Percentiles rank a stretch among this genome's conserved stretches.
Evolutionary conservation across 2,113 vertebrate genomes (phyloP).

Genomic region (Onychostoma macrolepis): DNA sequence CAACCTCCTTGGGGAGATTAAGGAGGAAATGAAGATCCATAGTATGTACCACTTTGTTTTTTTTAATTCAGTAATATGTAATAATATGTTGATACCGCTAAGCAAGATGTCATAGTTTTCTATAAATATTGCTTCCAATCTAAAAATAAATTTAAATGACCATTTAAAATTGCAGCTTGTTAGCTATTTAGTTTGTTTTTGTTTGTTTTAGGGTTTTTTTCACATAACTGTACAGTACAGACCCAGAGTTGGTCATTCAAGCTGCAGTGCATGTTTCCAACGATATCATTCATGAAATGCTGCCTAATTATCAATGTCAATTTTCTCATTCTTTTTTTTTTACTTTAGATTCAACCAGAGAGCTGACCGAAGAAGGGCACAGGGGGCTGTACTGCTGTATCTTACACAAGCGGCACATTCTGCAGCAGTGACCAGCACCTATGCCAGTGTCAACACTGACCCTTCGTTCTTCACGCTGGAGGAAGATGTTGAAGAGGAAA

Average conservation of each 20-base stretch:
- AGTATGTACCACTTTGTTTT: neutral
- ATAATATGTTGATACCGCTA: neutral
- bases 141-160: too few species aligned
- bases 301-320: neutral
- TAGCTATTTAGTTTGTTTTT: too few species aligned
- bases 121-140: neutral
- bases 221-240: too few species aligned
- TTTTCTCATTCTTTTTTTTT: too few species aligned
- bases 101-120: neutral
- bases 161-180: too few species aligned
- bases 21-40: neutral
- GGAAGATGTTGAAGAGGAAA: slow-evolving; percentile 1
- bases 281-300: neutral
- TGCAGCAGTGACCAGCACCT: neutral
- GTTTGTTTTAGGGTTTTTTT: too few species aligned
- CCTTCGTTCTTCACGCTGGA: neutral
- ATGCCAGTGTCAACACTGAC: neutral
- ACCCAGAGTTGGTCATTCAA: neutral
- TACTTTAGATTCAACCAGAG: neutral
- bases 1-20: neutral
- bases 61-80: neutral
- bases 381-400: neutral
- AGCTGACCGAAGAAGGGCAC: neutral
- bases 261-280: neutral
- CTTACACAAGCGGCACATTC: neutral